Base-by-base conservation (phyloP, 2,888 invertebrate species). In the Dione juno region DNA sequence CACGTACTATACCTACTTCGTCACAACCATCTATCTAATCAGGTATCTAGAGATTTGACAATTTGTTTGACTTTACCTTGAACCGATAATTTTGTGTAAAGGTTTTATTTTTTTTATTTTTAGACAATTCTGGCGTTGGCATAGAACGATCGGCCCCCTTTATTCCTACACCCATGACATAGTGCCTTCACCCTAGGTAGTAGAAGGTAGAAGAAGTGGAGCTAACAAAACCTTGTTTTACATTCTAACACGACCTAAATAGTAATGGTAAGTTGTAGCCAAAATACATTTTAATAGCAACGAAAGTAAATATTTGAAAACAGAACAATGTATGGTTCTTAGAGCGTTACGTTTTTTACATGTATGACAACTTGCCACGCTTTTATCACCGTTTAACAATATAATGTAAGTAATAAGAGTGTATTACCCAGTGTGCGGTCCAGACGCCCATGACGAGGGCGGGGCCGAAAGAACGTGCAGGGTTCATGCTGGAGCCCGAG, bases 401-500 rank as follows among this genome's bases (percentile, higher is more conserved):
- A 50, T 63, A 48, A 11, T 48, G 19, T 63, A 13, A 37, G 16
- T 37, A 16, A 40, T 21, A 50, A 10, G n/a, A 16, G 8, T 16
- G 6, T 40, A 52, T 64, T 92, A 97, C 96, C 98, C 98, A 98
- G 81, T 98, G 98, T 77, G 96, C 84, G 1, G 93, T 88, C 96
- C 97, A 98, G 68, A 91, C 81, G 64, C 95, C 95, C 88, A 95
- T 94, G 52, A 98, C 95, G 11, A 97, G 95, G 21, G 98, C 97
- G 0, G 97, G 97, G 28, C 98, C 98, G 83, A 98, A 96, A 65
- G 97, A 96, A 76, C 98, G 94, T 0, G 98, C 98, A 0, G 98
- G 98, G 91, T 98, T 98, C 98, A 98, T 98, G 87, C 98, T 97
- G 72, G 97, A 95, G 19, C 98, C 97, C 19, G 97, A 96, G 80